Evolutionary conservation across 2,888 invertebrate species (phyloP).

Genomic region (Caradrina kadenii): DNA sequence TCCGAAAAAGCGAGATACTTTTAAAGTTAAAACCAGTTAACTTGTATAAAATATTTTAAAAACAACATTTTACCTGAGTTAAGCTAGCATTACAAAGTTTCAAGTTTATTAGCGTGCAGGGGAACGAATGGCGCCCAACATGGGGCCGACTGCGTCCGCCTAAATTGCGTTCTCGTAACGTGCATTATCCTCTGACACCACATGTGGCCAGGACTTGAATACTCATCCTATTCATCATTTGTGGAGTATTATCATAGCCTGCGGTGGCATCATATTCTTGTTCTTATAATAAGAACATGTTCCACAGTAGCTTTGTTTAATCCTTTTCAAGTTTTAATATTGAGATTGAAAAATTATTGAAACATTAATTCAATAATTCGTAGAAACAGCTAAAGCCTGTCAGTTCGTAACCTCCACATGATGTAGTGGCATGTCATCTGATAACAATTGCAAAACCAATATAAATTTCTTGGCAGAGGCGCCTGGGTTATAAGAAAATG

Average conservation of each 20-base stretch:
- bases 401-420: slow-evolving; percentile 60
- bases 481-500: slow-evolving; percentile 75
- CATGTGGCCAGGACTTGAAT: slow-evolving; percentile 68
- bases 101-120: slow-evolving; percentile 63
- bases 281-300: background rate
- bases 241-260: slow-evolving; percentile 37
- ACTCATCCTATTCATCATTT: slow-evolving; percentile 45
- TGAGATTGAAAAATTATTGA: background rate
- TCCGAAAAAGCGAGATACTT: slow-evolving; percentile 16
- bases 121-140: slow-evolving; percentile 70
- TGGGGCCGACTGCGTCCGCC: slow-evolving; percentile 68
- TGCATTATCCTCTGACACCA: slow-evolving; percentile 71
- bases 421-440: slow-evolving; percentile 67
- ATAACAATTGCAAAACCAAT: slow-evolving; percentile 76
- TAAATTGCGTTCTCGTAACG: slow-evolving; percentile 70
- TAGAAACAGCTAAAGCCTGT: slow-evolving; percentile 24
- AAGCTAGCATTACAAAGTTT: slow-evolving; percentile 56
- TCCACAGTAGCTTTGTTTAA: background rate
- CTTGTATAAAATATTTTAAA: slow-evolving; percentile 37
- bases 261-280: slow-evolving; percentile 9
- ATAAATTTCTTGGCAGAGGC: slow-evolving; percentile 74
- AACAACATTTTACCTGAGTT: slow-evolving; percentile 54
- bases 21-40: slow-evolving; percentile 15
- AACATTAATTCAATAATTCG: slow-evolving; percentile 16
- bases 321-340: background rate